Evolutionary conservation across 2,113 vertebrate species (phyloP), one percentile per base, ranked within the genome.

Genomic region (Chloropsis hardwickii): DNA sequence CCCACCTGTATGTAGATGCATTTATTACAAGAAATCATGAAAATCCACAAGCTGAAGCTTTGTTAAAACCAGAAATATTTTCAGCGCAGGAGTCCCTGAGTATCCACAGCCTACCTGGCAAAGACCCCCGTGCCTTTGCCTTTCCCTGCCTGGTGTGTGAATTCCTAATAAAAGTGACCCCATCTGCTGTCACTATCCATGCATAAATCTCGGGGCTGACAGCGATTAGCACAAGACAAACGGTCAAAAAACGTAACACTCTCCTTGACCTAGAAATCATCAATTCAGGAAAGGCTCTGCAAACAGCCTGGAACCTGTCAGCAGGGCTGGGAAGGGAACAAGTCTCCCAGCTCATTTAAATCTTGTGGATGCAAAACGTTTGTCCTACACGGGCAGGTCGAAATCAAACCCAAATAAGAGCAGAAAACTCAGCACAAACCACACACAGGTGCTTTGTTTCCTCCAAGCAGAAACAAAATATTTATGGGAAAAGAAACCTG

Each of bases 261-360:
- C 95, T 96, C 96, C 96, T 97, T 97, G 96, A 97, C 96, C 96
- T 95, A 97, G 95, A 97, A 97, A 96, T 84, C 94, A 94, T 94
- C 95, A 95, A 96, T 96, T 93, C 96, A 95, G 80, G 80, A 81
- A 62, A 88, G 86, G 80, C 87, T 77, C 95, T 94, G 86, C 89
- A 91, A 90, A 54, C 56, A 88, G 67, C 82, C 92, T 84, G 94
- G 86, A 97, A 95, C 86, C 91, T 92, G 88, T 62, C 88, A 90
- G 86, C 94, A 90, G 94, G 85, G 91, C 92, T 91, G 95, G 76
- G 91, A 95, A 27, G 17, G 65, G 80, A 96, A 27, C 82, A 51
- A 78, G 86, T 97, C 94, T 93, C 95, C 21, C 0, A 8, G 35
- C 91, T 96, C 92, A 93, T 96, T 97, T 95, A 74, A 90, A 92